Conservation (phyloP, 2,797 vertebrate genomes). For the Hirundo rustica region DNA sequence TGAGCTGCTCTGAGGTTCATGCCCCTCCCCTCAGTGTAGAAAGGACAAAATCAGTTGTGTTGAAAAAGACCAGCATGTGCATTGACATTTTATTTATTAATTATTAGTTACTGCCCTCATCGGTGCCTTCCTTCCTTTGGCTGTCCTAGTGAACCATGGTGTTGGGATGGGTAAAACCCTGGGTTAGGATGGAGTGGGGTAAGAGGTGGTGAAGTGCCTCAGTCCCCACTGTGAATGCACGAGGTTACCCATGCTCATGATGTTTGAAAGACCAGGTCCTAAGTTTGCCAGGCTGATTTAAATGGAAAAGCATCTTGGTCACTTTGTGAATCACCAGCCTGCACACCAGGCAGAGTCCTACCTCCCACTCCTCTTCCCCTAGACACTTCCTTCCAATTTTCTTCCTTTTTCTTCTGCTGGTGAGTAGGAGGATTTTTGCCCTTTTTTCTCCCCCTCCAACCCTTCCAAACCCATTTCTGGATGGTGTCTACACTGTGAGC, state of each 20-base stretch:
- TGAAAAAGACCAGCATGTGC: neutral
- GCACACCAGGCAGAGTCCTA: neutral
- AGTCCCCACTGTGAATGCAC: fast-evolving
- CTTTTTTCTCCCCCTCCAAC: fast-evolving
- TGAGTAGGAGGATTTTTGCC: neutral
- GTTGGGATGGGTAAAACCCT: neutral
- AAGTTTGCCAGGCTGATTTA: neutral
- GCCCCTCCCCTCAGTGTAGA: neutral
- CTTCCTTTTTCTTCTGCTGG: neutral
- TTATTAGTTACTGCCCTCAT: neutral
- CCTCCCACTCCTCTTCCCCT: constrained; percentile 30
- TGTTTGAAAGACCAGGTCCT: neutral
- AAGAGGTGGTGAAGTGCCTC: neutral
- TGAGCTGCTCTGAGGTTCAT: neutral
- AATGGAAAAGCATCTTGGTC: neutral
- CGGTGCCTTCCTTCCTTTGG: neutral
- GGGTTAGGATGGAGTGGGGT: neutral
- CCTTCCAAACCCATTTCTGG: neutral
- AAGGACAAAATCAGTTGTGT: neutral
- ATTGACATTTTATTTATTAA: neutral
- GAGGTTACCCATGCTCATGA: neutral
- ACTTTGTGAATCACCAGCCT: constrained; percentile 7
- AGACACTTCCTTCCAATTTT: neutral
- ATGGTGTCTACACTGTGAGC: neutral
- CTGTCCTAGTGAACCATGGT: neutral